A percentile compares a stretch with the other conserved stretches of the same genome.
Conservation (phyloP, 2,113 vertebrate species). For the Diadophis punctatus region DNA sequence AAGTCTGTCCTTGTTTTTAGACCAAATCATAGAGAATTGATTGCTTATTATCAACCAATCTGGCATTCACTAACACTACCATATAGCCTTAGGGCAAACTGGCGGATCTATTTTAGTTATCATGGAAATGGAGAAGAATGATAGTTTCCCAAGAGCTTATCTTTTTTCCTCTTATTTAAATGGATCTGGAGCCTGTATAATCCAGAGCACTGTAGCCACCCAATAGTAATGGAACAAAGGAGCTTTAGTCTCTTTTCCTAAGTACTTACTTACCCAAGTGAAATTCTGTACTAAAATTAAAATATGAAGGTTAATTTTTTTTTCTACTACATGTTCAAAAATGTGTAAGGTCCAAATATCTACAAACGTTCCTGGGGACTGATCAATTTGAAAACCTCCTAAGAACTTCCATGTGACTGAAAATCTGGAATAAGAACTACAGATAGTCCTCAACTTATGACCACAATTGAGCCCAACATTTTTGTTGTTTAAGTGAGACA, state of each 20-base stretch:
- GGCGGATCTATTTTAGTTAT: neutral
- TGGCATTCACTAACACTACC: neutral
- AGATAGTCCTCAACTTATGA: too few relatives aligned
- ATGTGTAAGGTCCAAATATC: neutral
- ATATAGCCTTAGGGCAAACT: neutral
- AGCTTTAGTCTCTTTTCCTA: neutral
- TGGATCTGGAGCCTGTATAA: neutral
- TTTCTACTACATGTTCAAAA: neutral
- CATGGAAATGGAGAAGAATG: neutral
- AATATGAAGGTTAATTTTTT: neutral
- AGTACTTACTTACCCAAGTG: neutral
- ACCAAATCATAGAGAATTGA: neutral
- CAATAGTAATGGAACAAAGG: neutral
- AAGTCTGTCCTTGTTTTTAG: neutral
- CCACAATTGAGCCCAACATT: too few relatives aligned
- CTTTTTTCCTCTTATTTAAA: neutral
- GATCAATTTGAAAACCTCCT: neutral
- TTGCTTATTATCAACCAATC: neutral
- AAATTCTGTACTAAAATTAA: neutral
- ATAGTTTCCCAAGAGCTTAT: neutral
- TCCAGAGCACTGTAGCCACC: neutral
- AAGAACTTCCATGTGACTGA: rapidly evolving
- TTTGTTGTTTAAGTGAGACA: too few relatives aligned
- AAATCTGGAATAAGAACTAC: neutral
- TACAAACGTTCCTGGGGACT: neutral